Base-by-base conservation (phyloP, 2,888 invertebrate genomes). In the Helobdella robusta region DNA sequence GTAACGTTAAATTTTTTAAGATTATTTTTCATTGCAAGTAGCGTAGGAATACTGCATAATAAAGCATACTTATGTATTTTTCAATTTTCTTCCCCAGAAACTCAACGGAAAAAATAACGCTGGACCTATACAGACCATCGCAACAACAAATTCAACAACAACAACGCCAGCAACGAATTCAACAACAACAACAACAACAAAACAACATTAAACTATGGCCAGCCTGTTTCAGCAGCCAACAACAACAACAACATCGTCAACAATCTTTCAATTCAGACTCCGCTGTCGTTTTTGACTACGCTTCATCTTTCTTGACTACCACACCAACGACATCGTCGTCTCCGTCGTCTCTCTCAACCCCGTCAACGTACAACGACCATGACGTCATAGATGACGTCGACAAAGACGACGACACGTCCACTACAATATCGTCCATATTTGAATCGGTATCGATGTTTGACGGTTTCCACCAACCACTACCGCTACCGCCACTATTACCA, bases 221-320 rank as follows among this genome's bases (percentile, higher is more conserved):
- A n/a, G n/a, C n/a, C n/a, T n/a, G n/a, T n/a, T n/a, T n/a, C n/a
- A n/a, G n/a, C n/a, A n/a, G n/a, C n/a, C n/a, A n/a, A n/a, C 54
- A 54, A 25, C 54, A 54, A 25, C 25, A 23, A 20, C 48, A 20
- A 32, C 46, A 48, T 35, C 40, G 28, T 20, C 35, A 48, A 15
- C 46, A 61, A 4, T 25, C 25, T 15, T 56, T 20, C 56, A 64
- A 64, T 20, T 64, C 30, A 4, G 64, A 64, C 56, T 56, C 64
- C 1, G 54, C 54, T 2, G 54, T 54, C 2, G 28, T 62, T 2
- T 46, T 48, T 34, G 62, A 62, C 34, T 44, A 46, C 23, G 18
- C 50, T n/a, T 28, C 62, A 0, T 34, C 50, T 15, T 50, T 50
- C 32, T 32, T 20, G 3, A 40, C 62, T 1, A 50, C 62, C 2